Conservation (phyloP, 2,113 vertebrate species). For the Lichenostomus cassidix region DNA sequence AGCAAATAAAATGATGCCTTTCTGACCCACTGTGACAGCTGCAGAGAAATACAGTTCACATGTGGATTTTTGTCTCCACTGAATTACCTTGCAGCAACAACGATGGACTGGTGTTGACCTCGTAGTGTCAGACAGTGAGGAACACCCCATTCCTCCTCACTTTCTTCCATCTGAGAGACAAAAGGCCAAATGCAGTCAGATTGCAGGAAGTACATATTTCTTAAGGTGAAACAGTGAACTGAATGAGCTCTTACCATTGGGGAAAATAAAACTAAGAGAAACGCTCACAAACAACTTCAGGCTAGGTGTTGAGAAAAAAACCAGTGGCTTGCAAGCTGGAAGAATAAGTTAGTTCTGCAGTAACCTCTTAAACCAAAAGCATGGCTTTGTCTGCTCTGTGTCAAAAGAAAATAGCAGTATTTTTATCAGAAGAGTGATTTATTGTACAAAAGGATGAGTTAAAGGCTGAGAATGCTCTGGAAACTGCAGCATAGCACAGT, state of each 20-base stretch:
- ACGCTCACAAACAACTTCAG: not conserved
- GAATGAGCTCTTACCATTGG: not conserved
- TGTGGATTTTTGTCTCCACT: not conserved
- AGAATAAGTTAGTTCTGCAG: not conserved
- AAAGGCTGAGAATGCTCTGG: not conserved
- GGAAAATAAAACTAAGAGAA: not conserved
- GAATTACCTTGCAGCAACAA: constrained; percentile 92
- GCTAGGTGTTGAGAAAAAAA: not conserved
- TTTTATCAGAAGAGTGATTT: not conserved
- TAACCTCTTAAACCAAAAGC: not conserved
- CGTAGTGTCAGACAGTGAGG: constrained; percentile 92
- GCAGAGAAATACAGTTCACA: not conserved
- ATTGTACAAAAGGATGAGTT: not conserved
- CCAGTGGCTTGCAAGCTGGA: not conserved
- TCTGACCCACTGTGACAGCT: not conserved
- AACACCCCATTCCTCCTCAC: constrained; percentile 96
- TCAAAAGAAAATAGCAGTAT: not conserved
- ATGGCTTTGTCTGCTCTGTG: not conserved
- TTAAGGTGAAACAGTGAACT: not conserved
- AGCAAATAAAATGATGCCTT: not conserved
- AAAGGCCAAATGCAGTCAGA: constrained; percentile 16
- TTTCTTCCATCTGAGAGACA: constrained; percentile 86
- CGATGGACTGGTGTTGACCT: constrained; percentile 88
- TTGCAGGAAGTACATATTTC: not conserved
- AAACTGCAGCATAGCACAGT: not conserved